Evolutionary conservation across 2,797 vertebrate genomes (phyloP), one percentile per base, ranked within the genome.

Genomic region (Girardinus metallicus): DNA sequence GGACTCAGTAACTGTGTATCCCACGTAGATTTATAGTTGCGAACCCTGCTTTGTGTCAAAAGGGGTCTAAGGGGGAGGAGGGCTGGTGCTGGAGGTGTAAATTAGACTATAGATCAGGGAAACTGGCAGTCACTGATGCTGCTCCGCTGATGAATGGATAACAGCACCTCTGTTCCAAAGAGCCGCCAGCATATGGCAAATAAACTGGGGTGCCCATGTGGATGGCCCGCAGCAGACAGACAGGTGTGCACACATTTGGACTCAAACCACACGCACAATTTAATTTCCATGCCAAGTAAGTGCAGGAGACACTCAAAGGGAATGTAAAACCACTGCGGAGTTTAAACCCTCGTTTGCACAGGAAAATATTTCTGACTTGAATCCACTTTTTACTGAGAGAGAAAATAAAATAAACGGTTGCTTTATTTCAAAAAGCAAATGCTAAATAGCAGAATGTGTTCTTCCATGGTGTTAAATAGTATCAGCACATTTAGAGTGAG

Each of bases 131-230:
- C 85, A 84, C 82, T 60, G 77, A 88, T 82, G 82, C 87, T 85
- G 86, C 77, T 66, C 80, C 79, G 64, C 82, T 91, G 88, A 93
- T 91, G 84, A 90, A 92, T 92, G 90, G 89, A 90, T 89, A 91
- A 93, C 78, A 77, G 76, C 74, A 55, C 90, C 74, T 81, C 78
- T 83, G 91, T 83, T 90, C 70, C 85, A 86, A 79, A 86, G 79
- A 85, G 86, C 84, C 81, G 77, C 73, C 68, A 81, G 86, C 92
- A 89, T 90, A 87, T 86, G 90, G 91, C 86, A 90, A 89, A 88
- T 86, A 90, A 89, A 88, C 71, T 80, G 80, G 77, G 75, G 80
- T 80, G 74, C 77, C 79, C 83, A 82, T 46, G 36, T 79, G 85
- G 76, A 88, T 51, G 78, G 78, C 80, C 78, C 51, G 73, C 74